Evolutionary conservation across 2,888 invertebrate genomes (phyloP), one percentile per base, ranked within the genome.

Genomic region (Eurytoma adleriae): DNA sequence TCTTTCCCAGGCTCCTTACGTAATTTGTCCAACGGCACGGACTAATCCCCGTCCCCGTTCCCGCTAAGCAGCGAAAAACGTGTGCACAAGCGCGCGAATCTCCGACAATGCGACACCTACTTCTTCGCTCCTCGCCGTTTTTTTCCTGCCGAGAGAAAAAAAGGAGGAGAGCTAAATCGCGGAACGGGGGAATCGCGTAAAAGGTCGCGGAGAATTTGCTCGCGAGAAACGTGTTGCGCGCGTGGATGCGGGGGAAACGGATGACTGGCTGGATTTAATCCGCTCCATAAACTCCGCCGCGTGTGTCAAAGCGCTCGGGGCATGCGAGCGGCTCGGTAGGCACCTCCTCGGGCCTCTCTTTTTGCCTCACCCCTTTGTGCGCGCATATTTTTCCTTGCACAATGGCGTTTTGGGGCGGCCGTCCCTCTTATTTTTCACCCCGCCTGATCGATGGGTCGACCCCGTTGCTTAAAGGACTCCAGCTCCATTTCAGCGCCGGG

Each of bases 261-360:
- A 71, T 71, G 71, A 66, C 48, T 68, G 75, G 50, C 20, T 61
- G 20, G 68, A 80, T 80, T 80, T 71, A 76, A 76, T 80, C 67
- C 54, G 80, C 76, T 80, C 71, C 67, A 80, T 71, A 80, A 68
- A 80, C 66, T 76, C 71, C 57, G 75, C 20, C 18, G 14, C 20
- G 52, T 20, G 59, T 24, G 30, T 66, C 50, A 57, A 10, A 76
- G 24, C 14, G n/a, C 30, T 59, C 40, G 40, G n/a, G 54, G 69
- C 18, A 69, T 61, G 27, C 16, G 62, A 56, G 18, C 30, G 24
- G 67, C 56, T n/a, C 50, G 24, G 16, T 57, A 20, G 66, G 30
- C 52, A 24, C 20, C 50, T 59, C 24, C 27, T 20, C 67, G 18
- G 18, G 52, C 54, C 68, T 27, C 54, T 50, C 50, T n/a, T 20